Base-by-base conservation (phyloP, 2,888 invertebrate species). In the Euplagia quadripunctaria region DNA sequence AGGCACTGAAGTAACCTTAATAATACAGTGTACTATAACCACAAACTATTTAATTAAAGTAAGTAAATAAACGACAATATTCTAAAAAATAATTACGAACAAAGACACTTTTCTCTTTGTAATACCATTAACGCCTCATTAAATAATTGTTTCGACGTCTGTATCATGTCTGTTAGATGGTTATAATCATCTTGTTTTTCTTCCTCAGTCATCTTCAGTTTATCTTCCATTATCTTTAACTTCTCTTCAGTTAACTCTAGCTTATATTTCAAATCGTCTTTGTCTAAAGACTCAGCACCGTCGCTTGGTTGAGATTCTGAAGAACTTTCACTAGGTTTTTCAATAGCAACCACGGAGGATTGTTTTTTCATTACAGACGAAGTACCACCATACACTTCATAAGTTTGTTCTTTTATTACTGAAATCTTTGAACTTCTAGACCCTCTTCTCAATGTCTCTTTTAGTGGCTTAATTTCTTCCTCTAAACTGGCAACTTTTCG, bases 161-260 rank as follows among this genome's bases (percentile, higher is more conserved):
- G 96, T 61, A 96, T 94, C 95, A 96, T 96, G 86, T 94, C 96
- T 79, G 94, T 96, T 82, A 96, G 96, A 88, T 94, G 91, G 63
- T 91, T 89, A 63, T 96, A 94, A 90, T 97, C 97, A 41, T 96
- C 92, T 71, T 95, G 95, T 85, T 97, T 97, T 85, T 97, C 97
- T 78, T 96, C 96, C 82, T 96, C 96, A 52, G 97, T 94, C 87
- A 97, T 97, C 84, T 96, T 96, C 61, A 97, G 87, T 86, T 97
- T 96, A 64, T 97, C 96, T 86, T 97, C 96, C 87, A 97, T 91
- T 31, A 97, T 96, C 87, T 97, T 96, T 64, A 97, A 94, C 83
- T 97, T 97, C 89, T 97, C 97, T 84, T 97, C 96, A 0, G 97
- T 96, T 72, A 97, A 89, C 86, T 97, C 97, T 71, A 97, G 87